A percentile compares a stretch with the other conserved stretches of the same genome.
phyloP scores from a whole-genome alignment of 2,888 invertebrate species.

The Caenorhabditis drosophilae region DNA sequence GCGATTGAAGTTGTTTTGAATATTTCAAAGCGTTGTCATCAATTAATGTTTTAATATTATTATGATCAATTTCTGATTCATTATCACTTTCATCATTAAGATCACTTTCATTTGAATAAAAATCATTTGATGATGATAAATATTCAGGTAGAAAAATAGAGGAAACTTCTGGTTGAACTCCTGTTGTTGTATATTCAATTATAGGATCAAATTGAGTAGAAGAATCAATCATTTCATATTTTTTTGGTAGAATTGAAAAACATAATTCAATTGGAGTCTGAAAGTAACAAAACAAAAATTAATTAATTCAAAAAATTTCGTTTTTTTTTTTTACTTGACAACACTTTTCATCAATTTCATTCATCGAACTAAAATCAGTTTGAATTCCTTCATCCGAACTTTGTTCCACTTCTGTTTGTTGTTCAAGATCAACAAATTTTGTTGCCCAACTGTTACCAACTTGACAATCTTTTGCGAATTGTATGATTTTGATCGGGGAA shows the following conservation, averaged over 20 bases:
- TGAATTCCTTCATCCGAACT: conserved; percentile 46
- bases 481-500: no score
- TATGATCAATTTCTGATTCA: conserved; percentile 16
- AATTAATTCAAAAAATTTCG: no score
- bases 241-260: no score
- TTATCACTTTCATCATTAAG: neutral
- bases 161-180: conserved; percentile 63
- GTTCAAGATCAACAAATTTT: neutral
- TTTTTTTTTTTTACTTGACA: no score
- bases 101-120: conserved; percentile 6
- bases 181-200: conserved; percentile 38
- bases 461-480: no score
- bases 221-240: no score
- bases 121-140: no score
- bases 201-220: conserved; percentile 18
- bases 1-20: conserved; percentile 10
- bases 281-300: no score
- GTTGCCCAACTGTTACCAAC: no score
- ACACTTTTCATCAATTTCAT: conserved; percentile 1
- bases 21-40: neutral
- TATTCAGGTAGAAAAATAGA: conserved; percentile 44
- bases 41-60: conserved; percentile 7
- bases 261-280: no score
- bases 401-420: conserved; percentile 7
- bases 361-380: conserved; percentile 23